A percentile compares a stretch with the other conserved stretches of the same genome.
Evolutionary conservation across 2,888 invertebrate genomes (phyloP).

Genomic region (Xanthia icteritia): DNA sequence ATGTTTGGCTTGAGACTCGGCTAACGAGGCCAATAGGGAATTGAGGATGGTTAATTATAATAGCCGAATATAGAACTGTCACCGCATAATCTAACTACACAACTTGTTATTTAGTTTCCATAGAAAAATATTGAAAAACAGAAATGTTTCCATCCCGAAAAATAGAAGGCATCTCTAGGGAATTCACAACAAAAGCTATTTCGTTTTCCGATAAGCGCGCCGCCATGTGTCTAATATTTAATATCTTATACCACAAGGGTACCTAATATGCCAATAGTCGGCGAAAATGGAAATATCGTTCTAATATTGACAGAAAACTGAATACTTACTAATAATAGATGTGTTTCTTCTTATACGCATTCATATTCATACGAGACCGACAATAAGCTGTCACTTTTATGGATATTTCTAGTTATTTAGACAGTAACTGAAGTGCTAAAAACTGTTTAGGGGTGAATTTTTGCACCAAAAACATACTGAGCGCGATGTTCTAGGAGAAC

Average conservation of each 20-base stretch:
- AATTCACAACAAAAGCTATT: slow-evolving; percentile 53
- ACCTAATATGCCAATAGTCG: neutral
- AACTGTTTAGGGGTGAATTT: neutral
- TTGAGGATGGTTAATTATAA: neutral
- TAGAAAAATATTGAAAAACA: slow-evolving; percentile 14
- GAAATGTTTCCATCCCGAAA: slow-evolving; percentile 29
- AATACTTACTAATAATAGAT: neutral
- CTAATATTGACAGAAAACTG: slow-evolving; percentile 5
- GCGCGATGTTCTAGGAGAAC: too few species aligned
- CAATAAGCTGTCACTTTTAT: neutral
- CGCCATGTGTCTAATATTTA: slow-evolving; percentile 46
- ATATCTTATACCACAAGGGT: slow-evolving; percentile 27
- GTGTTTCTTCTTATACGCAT: slow-evolving; percentile 5
- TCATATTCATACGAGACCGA: neutral
- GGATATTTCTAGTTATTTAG: neutral
- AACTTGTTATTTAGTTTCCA: slow-evolving; percentile 7
- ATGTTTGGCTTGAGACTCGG: neutral
- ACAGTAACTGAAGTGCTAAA: neutral
- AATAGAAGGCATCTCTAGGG: slow-evolving; percentile 37
- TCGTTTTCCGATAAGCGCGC: slow-evolving; percentile 26
- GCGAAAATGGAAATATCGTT: slow-evolving; percentile 30
- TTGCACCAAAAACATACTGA: neutral
- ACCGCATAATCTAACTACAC: slow-evolving; percentile 3
- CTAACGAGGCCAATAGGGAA: neutral
- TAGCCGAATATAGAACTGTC: neutral